Evolutionary conservation across 2,888 invertebrate genomes (phyloP).

Genomic region (Esperia sulphurella): DNA sequence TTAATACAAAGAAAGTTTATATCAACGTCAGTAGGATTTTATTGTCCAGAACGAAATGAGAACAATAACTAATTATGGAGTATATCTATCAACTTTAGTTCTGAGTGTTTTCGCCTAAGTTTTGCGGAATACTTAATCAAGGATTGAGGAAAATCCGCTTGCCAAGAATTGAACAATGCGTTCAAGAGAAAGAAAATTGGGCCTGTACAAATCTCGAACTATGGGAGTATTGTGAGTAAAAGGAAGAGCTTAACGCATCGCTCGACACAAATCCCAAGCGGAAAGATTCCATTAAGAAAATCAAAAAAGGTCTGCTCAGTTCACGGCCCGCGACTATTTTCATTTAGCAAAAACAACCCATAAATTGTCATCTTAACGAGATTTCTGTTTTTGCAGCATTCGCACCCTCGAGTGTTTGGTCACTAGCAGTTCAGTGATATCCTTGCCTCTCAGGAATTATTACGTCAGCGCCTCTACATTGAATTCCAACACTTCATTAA

Average conservation of each 20-base stretch:
- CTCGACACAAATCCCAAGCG: conserved; percentile 74
- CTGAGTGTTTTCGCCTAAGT: conserved; percentile 4
- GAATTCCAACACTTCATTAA: neutral
- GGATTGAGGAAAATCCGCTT: conserved; percentile 18
- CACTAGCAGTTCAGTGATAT: conserved; percentile 50
- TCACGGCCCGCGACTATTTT: conserved; percentile 75
- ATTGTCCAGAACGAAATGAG: conserved; percentile 44
- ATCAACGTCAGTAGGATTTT: conserved; percentile 55
- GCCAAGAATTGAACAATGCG: conserved; percentile 18
- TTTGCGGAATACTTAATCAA: conserved; percentile 14
- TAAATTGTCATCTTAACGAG: conserved; percentile 80
- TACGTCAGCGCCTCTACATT: conserved; percentile 40
- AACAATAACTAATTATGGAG: conserved; percentile 30
- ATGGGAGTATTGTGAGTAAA: conserved; percentile 49
- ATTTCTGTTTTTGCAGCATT: conserved; percentile 76
- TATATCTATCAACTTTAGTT: conserved; percentile 12
- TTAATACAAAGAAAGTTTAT: conserved; percentile 70
- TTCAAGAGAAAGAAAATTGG: conserved; percentile 30
- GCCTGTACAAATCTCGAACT: conserved; percentile 40
- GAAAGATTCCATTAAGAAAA: conserved; percentile 79
- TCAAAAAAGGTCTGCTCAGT: conserved; percentile 76
- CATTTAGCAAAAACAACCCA: conserved; percentile 80
- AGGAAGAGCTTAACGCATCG: conserved; percentile 62
- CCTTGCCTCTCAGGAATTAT: conserved; percentile 38
- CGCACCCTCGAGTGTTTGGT: conserved; percentile 62